phyloP scores from a whole-genome alignment of 2,888 invertebrate species.

The Leucophenga maculata region DNA sequence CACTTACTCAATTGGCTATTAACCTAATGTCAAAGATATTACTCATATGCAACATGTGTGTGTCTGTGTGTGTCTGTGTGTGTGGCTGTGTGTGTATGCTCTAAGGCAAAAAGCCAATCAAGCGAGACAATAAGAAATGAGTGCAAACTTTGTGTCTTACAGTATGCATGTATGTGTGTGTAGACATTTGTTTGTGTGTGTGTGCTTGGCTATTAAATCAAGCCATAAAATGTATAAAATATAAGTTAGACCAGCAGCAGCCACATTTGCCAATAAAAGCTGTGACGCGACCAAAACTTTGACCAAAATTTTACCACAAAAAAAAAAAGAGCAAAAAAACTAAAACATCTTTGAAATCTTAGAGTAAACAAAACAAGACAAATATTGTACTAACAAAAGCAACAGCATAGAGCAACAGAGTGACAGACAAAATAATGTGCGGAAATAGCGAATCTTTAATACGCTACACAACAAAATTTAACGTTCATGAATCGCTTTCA shows the following conservation, averaged over 20 bases:
- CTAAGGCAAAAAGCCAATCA: background rate
- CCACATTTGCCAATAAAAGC: background rate
- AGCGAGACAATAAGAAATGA: background rate
- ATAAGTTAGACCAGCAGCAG: background rate
- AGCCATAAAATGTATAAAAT: background rate
- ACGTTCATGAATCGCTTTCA: too few relatives aligned
- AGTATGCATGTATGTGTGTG: background rate
- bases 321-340: too few relatives aligned
- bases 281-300: background rate
- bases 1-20: slow-evolving; percentile 17
- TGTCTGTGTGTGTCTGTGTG: background rate
- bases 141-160: background rate
- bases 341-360: too few relatives aligned
- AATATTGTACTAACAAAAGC: too few relatives aligned
- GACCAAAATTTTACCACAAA: too few relatives aligned
- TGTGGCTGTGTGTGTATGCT: background rate
- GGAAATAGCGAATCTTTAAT: too few relatives aligned
- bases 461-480: too few relatives aligned
- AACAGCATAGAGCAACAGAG: background rate
- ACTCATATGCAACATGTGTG: slow-evolving; percentile 2
- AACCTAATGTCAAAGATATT: slow-evolving; percentile 5
- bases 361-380: too few relatives aligned
- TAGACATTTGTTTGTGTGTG: too few relatives aligned
- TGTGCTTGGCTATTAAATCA: background rate
- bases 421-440: background rate